Conservation (phyloP, 2,888 invertebrate species). For the Troides helena region DNA sequence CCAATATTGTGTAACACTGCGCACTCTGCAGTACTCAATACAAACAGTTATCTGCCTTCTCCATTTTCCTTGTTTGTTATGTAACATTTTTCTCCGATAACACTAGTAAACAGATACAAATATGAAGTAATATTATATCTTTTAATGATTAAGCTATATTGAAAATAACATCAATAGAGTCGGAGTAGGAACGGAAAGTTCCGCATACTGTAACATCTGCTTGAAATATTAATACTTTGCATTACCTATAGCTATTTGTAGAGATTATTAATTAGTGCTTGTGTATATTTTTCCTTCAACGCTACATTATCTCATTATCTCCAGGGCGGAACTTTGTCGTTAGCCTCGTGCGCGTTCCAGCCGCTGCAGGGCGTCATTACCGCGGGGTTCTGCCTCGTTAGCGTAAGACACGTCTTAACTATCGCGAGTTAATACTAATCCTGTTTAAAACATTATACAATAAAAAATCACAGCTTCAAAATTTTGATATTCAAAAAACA, state of each 20-base stretch:
- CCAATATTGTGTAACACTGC: constrained; percentile 31
- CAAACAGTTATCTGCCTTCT: constrained; percentile 8
- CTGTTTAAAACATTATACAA: background rate
- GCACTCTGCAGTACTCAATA: constrained; percentile 30
- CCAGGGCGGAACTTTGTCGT: constrained; percentile 5
- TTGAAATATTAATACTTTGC: background rate
- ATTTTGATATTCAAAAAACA: background rate
- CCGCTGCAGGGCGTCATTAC: constrained; percentile 52
- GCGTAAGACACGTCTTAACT: constrained; percentile 35
- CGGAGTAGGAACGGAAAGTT: too few relatives aligned
- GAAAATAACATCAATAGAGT: too few relatives aligned
- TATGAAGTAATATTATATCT: background rate
- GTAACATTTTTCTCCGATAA: constrained; percentile 5
- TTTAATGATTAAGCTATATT: too few relatives aligned
- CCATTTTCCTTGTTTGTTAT: constrained; percentile 7
- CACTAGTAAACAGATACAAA: background rate
- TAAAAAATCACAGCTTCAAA: background rate
- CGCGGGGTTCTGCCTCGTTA: constrained; percentile 45
- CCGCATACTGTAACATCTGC: too few relatives aligned
- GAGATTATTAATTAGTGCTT: background rate
- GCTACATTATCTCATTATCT: background rate
- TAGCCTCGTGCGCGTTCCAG: constrained; percentile 15
- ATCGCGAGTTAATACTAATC: background rate
- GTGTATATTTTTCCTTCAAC: background rate
- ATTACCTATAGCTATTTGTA: background rate